A percentile compares a stretch with the other conserved stretches of the same genome.
These are phyloP conservation scores for Drosophila carrolli DNA, from an alignment of 1,140 invertebrate genomes.

Conservation along the genomic window DNA sequence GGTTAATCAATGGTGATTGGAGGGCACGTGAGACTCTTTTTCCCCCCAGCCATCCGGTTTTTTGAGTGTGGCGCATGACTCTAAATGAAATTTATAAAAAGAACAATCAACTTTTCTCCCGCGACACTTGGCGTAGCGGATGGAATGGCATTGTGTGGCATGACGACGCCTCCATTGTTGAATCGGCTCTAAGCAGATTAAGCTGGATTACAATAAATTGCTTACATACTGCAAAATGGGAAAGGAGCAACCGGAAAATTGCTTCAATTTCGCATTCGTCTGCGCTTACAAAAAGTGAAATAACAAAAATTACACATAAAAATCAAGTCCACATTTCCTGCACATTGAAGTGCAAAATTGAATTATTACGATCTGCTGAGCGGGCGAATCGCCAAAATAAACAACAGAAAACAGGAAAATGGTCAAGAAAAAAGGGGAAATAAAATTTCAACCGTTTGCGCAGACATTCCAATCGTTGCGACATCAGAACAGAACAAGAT, in stretches of 20 bases:
- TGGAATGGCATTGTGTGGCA: conserved; percentile 20
- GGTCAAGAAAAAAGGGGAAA: conserved; percentile 16
- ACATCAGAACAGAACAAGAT: conserved; percentile 27
- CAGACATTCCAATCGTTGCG: conserved; percentile 35
- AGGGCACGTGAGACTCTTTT: conserved; percentile 39
- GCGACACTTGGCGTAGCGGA: conserved; percentile 17
- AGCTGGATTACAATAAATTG: conserved; percentile 69
- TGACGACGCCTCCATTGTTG: conserved; percentile 29
- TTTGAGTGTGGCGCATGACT: conserved; percentile 54
- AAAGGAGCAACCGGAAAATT: conserved; percentile 35
- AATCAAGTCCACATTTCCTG: conserved; percentile 48
- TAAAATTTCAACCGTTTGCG: conserved; percentile 22
- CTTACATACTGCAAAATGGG: conserved; percentile 37
- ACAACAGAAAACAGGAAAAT: conserved; percentile 19
- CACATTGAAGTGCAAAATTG: conserved; percentile 56
- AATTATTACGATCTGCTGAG: conserved; percentile 61
- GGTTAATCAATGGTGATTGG: conserved; percentile 60
- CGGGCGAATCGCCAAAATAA: conserved; percentile 61
- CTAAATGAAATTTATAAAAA: conserved; percentile 49
- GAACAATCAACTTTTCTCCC: conserved; percentile 26
- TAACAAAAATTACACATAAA: conserved; percentile 27
- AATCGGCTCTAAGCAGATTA: conserved; percentile 62
- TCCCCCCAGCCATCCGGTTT: conserved; percentile 1
- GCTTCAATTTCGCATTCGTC: conserved; percentile 62
- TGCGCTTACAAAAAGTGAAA: conserved; percentile 23